Conservation (phyloP, 1,140 invertebrate species). For the Ceratina australensis region DNA sequence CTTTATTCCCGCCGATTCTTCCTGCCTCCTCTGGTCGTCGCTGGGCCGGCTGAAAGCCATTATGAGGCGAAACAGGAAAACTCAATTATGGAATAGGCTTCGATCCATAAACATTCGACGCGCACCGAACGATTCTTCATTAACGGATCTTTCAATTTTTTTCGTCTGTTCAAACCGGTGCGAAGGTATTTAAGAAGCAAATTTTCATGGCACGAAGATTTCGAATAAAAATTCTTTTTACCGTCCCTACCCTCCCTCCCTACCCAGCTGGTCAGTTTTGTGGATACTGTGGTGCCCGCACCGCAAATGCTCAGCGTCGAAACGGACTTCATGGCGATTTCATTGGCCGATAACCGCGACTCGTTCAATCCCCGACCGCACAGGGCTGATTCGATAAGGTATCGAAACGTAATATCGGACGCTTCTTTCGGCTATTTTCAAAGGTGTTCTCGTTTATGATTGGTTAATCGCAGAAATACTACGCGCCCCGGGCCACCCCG, state of each 20-base stretch:
- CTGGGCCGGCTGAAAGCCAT: not conserved
- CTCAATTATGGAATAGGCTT: constrained; percentile 27
- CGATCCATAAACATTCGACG: constrained; percentile 4
- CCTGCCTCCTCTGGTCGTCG: not conserved
- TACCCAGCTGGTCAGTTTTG: not conserved
- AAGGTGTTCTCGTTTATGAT: not conserved
- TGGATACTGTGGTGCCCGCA: constrained; percentile 15
- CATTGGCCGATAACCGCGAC: constrained; percentile 64
- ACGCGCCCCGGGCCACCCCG: not conserved
- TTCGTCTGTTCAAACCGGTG: not conserved
- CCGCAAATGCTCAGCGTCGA: constrained; percentile 54
- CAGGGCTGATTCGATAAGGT: constrained; percentile 60
- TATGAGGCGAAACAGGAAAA: not conserved
- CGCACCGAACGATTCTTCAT: not conserved
- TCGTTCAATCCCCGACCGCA: constrained; percentile 60
- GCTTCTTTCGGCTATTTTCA: constrained; percentile 20
- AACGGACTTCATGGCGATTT: constrained; percentile 65
- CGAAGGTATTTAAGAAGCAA: not conserved
- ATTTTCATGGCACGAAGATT: constrained; percentile 38
- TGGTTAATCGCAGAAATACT: constrained; percentile 16
- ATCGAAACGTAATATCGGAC: constrained; percentile 39
- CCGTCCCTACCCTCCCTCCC: not conserved
- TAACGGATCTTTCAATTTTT: not conserved
- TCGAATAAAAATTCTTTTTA: constrained; percentile 49
- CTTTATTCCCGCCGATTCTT: not conserved